Percentiles rank a stretch among this genome's conserved stretches.
Conservation (phyloP, 1,140 invertebrate genomes). For the Odontomachus brunneus region DNA sequence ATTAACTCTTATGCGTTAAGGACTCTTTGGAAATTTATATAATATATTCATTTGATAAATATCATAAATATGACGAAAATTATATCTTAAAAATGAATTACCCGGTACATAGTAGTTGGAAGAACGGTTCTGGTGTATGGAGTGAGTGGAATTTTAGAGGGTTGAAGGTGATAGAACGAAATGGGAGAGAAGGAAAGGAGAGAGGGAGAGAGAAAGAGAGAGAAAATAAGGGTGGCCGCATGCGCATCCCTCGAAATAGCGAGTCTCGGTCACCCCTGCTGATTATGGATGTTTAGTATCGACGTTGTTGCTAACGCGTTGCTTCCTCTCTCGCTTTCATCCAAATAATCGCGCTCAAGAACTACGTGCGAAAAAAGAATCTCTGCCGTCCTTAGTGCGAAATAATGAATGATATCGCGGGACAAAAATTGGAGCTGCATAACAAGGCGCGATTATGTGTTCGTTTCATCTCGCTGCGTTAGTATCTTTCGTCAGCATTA, state of each 20-base stretch:
- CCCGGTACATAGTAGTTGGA: constrained; percentile 10
- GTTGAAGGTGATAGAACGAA: constrained; percentile 6
- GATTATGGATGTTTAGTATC: constrained; percentile 61
- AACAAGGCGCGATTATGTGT: constrained; percentile 30
- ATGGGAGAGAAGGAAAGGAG: too few species aligned
- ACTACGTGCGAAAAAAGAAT: not conserved
- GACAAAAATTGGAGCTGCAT: not conserved
- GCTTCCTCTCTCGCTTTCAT: not conserved
- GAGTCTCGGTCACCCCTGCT: constrained; percentile 32
- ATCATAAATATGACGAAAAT: too few species aligned
- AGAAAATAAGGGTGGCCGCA: constrained; percentile 23
- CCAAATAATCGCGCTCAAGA: not conserved
- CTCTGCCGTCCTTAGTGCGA: not conserved
- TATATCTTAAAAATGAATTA: not conserved
- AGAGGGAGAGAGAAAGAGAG: not conserved
- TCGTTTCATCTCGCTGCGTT: constrained; percentile 27
- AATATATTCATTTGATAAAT: too few species aligned
- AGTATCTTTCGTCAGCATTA: constrained; percentile 34
- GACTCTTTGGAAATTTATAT: too few species aligned
- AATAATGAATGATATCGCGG: constrained; percentile 33
- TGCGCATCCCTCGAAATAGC: constrained; percentile 52
- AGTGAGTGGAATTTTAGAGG: constrained; percentile 26
- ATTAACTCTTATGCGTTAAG: too few species aligned
- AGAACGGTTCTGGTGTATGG: constrained; percentile 28
- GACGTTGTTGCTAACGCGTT: constrained; percentile 50